Conservation (phyloP, 1,140 invertebrate species). For the Agraylea sexmaculata region DNA sequence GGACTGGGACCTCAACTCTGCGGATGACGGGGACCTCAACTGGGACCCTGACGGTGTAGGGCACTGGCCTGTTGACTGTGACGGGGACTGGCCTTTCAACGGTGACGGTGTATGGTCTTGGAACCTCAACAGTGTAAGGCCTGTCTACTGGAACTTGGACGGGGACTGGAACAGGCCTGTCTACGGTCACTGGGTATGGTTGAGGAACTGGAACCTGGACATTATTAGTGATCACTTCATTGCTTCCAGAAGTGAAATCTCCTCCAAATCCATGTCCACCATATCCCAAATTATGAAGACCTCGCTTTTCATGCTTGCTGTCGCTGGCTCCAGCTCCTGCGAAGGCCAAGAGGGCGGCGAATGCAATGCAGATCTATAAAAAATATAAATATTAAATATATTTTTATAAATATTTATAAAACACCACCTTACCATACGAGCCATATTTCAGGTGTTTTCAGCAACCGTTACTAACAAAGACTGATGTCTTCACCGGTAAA, state of each 20-base stretch:
- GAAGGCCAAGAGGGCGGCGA: conserved; percentile 15
- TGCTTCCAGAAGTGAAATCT: conserved; percentile 14
- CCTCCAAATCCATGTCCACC: conserved; percentile 20
- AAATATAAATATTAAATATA: neutral
- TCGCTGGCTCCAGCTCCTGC: conserved; percentile 9
- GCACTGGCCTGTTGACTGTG: conserved; percentile 36
- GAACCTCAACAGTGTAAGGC: conserved; percentile 42
- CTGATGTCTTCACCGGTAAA: neutral
- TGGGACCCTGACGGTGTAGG: conserved; percentile 40
- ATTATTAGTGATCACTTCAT: conserved; percentile 24
- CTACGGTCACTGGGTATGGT: conserved; percentile 28
- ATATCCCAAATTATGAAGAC: conserved; percentile 15
- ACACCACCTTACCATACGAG: neutral
- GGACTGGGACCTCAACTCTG: conserved; percentile 23
- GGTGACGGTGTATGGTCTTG: conserved; percentile 37
- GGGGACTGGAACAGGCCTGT: conserved; percentile 24
- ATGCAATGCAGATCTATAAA: conserved; percentile 14
- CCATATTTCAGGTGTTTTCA: too few species aligned
- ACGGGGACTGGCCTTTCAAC: conserved; percentile 38
- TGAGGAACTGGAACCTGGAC: conserved; percentile 29
- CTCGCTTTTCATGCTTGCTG: conserved; percentile 21
- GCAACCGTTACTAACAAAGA: too few species aligned
- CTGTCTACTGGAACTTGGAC: conserved; percentile 36
- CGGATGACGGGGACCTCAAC: conserved; percentile 35
- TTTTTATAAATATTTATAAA: neutral